Base-by-base conservation (phyloP, 92 coral and sea anemone species). In the Palythoa heliodiscus region DNA sequence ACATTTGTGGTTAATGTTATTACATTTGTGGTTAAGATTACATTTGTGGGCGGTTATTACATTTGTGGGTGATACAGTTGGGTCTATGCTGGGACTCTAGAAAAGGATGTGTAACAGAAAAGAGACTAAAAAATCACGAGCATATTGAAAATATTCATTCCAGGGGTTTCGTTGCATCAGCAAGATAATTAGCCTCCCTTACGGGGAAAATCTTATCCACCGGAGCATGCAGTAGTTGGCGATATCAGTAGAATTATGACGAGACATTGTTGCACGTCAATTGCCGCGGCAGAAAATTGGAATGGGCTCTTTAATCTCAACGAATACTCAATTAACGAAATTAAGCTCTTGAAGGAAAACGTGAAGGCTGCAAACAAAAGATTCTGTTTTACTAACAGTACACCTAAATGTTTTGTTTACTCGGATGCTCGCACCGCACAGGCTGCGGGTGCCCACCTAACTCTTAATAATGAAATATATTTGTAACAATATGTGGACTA, bases 191-290 rank as follows among this genome's bases (percentile, higher is more conserved):
- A 17, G 70, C 39, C 29, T 68, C 40, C 15, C 39, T 90, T 40
- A 83, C 82, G 13, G 88, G 91, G 20, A 90, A 87, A 67, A 90
- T 90, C 23, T 82, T 87, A 16, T 90, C 90, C 37, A 90, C 86
- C 37, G 82, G 88, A 20, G 57, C 90, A 3, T 90, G 35, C 1
- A 29, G n/a, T 83, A 50, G 55, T 83, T 13, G 86, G 88, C 52
- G 87, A 86, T 73, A 79, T 89, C 22, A 38, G 76, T 15, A 71
- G 87, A 52, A 80, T 79, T 3, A 84, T 84, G 87, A 84, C 87
- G 57, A 71, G 82, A 50, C 81, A 84, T 37, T 68, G 68, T 67
- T 17, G 52, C 12, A 71, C 47, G 77, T 71, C 87, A 12, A 73
- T 39, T 25, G 78, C 87, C 11, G 61, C 61, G 15, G 3, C 61